Evolutionary conservation across 1,140 invertebrate species (phyloP), one percentile per base, ranked within the genome.

Genomic region (Habropoda laboriosa): DNA sequence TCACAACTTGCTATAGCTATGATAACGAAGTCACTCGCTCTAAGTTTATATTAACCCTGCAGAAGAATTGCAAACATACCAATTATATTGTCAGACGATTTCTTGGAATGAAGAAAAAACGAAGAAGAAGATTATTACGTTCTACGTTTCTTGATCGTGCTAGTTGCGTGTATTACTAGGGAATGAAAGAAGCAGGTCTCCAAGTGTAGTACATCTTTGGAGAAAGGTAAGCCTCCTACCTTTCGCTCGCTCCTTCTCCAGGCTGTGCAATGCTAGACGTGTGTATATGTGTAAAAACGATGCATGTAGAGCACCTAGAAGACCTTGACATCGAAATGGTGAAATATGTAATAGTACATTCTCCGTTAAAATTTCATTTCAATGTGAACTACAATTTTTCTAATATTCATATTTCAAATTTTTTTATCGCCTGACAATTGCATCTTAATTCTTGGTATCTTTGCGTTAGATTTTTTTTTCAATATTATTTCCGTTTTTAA

Each of bases 141-240:
- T n/a, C 13, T 47, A 16, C 47, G 30, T 38, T 13, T 6, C 3
- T 18, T 24, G 42, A 61, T 32, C 30, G 30, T 32, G 12, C 13
- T 40, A 18, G 70, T 27, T 42, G 49, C 47, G 40, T 40, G 47
- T 16, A 38, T 45, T 30, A 42, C 58, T 64, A 30, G n/a, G 40
- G 58, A 72, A 79, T 49, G 57, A 73, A 64, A 55, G 38, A 42
- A 64, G 47, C 30, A 63, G 60, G 68, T 79, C 42, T 64, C 68
- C 40, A 72, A 12, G 27, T n/a, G n/a, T n/a, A n/a, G 47, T 8
- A 55, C 79, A 86, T 86, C 82, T 81, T 71, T 21, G 72, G 84
- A 84, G 84, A 86, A 86, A 86, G 84, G 84, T 83, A 71, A 32
- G 51, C 67, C 68, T 75, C 68, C 80, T 82, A 74, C 71, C 53